phyloP scores from a whole-genome alignment of 2,113 vertebrate genomes.

The Nothobranchius furzeri region DNA sequence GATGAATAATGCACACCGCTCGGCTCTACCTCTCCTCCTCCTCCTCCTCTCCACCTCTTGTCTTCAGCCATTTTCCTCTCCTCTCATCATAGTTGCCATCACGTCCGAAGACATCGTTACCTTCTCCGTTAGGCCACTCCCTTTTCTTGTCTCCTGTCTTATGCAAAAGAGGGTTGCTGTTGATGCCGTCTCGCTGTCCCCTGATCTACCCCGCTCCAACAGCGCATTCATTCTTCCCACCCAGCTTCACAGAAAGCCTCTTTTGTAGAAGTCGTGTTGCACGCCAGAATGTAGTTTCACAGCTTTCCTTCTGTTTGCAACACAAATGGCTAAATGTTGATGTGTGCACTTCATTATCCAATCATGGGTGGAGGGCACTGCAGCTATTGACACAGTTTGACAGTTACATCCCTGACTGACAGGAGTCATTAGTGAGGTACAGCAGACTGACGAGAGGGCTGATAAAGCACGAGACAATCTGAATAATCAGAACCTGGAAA shows the following conservation, averaged over 20 bases:
- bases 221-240: conserved; percentile 32
- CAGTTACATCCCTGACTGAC: conserved; percentile 72
- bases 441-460: conserved; percentile 71
- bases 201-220: conserved; percentile 39
- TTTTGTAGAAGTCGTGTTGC: background rate
- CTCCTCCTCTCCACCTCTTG: conserved; percentile 65
- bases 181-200: conserved; percentile 37
- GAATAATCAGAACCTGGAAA: conserved; percentile 51
- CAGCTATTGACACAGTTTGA: conserved; percentile 60
- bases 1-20: conserved; percentile 77
- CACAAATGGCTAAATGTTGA: conserved; percentile 46
- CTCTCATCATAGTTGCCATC: conserved; percentile 67
- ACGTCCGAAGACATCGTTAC: conserved; percentile 67
- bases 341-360: conserved; percentile 58
- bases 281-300: background rate
- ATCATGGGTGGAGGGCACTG: conserved; percentile 37
- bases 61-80: conserved; percentile 64
- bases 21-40: conserved; percentile 47
- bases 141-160: conserved; percentile 5
- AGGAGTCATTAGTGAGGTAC: conserved; percentile 60
- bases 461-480: conserved; percentile 62
- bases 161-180: conserved; percentile 33
- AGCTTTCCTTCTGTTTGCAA: conserved; percentile 7
- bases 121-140: conserved; percentile 24
- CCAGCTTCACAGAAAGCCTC: background rate